phyloP scores from a whole-genome alignment of 2,113 vertebrate genomes.

The Platysternon megacephalum region DNA sequence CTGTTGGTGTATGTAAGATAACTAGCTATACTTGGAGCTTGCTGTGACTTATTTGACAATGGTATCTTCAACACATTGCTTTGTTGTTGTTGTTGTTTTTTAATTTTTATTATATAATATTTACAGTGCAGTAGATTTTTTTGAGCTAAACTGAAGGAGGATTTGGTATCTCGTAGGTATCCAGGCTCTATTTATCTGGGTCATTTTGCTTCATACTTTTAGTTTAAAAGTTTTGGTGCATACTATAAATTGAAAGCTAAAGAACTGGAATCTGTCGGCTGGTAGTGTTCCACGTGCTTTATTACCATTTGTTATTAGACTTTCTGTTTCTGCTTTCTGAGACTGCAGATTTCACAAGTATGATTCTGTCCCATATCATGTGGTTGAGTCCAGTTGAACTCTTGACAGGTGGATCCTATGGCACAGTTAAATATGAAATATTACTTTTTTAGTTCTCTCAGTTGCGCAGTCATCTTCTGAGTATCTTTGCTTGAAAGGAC shows the following conservation, averaged over 20 bases:
- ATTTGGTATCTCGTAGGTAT: not conserved
- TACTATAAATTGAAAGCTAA: not conserved
- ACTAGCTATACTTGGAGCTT: rapidly evolving
- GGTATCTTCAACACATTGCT: not conserved
- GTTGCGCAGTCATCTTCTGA: not conserved
- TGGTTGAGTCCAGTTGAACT: not conserved
- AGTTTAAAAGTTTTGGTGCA: not conserved
- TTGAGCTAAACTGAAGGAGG: not conserved
- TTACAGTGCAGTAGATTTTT: not conserved
- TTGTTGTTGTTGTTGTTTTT: not conserved
- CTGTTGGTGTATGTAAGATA: not conserved
- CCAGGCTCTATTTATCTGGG: not conserved
- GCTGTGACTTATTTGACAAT: not conserved
- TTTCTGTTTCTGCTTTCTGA: not conserved
- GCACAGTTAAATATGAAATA: not conserved
- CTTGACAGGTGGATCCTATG: not conserved
- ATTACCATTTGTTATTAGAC: not conserved
- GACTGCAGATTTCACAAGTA: not conserved
- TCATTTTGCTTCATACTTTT: not conserved
- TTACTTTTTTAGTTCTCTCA: not conserved
- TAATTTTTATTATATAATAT: not conserved
- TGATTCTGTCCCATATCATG: not conserved
- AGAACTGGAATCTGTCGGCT: not conserved
- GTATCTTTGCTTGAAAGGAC: not conserved
- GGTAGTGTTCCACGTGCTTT: not conserved